Evolutionary conservation across 2,888 invertebrate species (phyloP), one percentile per base, ranked within the genome.

Genomic region (Rhagophthalmus giganteus): DNA sequence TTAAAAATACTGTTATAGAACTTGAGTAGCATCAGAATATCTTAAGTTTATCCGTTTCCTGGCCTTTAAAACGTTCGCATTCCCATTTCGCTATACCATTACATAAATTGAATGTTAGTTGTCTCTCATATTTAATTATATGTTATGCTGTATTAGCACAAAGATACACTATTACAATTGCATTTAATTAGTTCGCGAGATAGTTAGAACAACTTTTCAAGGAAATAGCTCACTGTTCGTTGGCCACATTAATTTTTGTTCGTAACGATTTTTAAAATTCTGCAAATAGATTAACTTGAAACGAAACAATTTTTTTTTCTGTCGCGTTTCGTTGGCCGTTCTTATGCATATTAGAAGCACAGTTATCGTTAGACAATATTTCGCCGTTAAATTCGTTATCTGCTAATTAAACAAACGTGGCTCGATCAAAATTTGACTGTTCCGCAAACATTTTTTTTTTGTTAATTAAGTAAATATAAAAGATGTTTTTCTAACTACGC

Each of bases 101-200:
- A 5, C 11, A 27, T 27, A 27, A 27, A 5, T 3, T 27, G n/a
- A 27, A 10, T 5, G 30, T 20, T 30, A 30, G 11, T 41, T 15
- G 41, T 42, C 26, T 42, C 16, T 32, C 33, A 14, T 33, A 16
- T 27, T 40, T 42, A 42, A 42, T 42, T 32, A 12, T 12, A 33
- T 5, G 46, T 38, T 38, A 46, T 35, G 46, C 26, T 38, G 12
- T 10, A n/a, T 15, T 34, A 26, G 25, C 26, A 10, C 15, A 39
- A 13, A 27, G 12, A 38, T 27, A 32, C 26, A 5, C 14, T 42
- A 10, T 37, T 37, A 38, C 14, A 38, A 32, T 24, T 37, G 31
- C 38, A 46, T 46, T 38, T 46, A 46, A 46, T 46, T 46, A 46
- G 46, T 37, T 16, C 44, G 34, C n/a, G 26, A 26, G 26, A 44